Conservation (phyloP, 2,888 invertebrate species). For the Euproctis similis region DNA sequence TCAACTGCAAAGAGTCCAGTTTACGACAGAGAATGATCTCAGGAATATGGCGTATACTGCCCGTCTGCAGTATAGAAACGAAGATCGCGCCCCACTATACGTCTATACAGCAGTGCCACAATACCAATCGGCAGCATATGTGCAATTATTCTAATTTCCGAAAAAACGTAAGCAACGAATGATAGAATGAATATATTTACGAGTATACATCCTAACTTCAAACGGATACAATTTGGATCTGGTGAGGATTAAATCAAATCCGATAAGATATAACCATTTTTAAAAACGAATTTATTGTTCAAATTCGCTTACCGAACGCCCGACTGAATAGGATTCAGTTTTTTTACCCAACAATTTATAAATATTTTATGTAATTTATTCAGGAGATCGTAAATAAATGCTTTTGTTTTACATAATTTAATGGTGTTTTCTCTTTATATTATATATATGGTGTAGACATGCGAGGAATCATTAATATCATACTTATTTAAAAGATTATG, state of each 20-base stretch:
- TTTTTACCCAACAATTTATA: constrained; percentile 12
- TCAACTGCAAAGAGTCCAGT: constrained; percentile 78
- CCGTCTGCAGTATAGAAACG: constrained; percentile 77
- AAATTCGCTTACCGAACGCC: constrained; percentile 12
- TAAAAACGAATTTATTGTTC: constrained; percentile 22
- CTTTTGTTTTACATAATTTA: constrained; percentile 25
- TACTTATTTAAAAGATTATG: too few species aligned
- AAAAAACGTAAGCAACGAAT: constrained; percentile 15
- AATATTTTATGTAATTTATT: constrained; percentile 31
- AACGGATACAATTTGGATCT: constrained; percentile 32
- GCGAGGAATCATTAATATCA: not conserved
- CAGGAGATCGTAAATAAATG: constrained; percentile 26
- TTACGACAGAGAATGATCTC: constrained; percentile 68
- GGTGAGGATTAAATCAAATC: constrained; percentile 24
- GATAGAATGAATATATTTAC: too few species aligned
- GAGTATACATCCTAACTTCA: constrained; percentile 12
- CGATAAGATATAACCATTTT: constrained; percentile 18
- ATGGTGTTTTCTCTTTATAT: constrained; percentile 19
- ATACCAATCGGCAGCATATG: constrained; percentile 41
- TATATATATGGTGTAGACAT: constrained; percentile 6
- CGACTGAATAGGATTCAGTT: constrained; percentile 13
- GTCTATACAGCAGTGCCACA: constrained; percentile 71
- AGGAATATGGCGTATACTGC: constrained; percentile 80
- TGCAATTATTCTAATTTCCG: constrained; percentile 35
- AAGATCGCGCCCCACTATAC: constrained; percentile 78